Conservation (phyloP, 2,797 vertebrate species). For the Bradypodion ventrale region DNA sequence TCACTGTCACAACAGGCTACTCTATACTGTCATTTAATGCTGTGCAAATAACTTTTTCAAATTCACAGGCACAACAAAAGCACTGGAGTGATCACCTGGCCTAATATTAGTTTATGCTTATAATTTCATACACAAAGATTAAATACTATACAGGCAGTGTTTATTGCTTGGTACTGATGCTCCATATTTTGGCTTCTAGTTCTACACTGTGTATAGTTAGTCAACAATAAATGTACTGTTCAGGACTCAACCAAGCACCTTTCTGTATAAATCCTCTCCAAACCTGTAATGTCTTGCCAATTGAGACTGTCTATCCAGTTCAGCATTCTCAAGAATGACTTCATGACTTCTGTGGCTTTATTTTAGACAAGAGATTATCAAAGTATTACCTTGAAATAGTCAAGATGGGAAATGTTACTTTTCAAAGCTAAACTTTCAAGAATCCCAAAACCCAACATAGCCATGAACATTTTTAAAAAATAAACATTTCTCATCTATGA, state of each 20-base stretch:
- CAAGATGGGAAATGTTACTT: neutral
- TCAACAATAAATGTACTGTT: too few species aligned
- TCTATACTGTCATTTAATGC: neutral
- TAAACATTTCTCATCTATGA: too few species aligned
- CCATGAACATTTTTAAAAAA: too few species aligned
- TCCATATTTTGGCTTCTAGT: too few species aligned
- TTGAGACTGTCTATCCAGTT: neutral
- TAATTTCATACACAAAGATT: neutral
- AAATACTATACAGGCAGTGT: neutral
- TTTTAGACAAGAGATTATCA: neutral
- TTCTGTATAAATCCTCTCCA: neutral
- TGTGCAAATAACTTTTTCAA: neutral
- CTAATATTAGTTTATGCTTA: neutral
- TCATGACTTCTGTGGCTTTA: neutral
- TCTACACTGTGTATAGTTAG: too few species aligned
- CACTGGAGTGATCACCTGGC: neutral
- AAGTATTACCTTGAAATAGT: neutral
- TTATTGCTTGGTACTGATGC: too few species aligned
- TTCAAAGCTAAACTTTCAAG: too few species aligned
- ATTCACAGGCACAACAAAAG: neutral
- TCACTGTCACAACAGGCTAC: neutral
- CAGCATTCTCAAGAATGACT: neutral
- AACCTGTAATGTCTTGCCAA: neutral
- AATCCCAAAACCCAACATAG: too few species aligned
- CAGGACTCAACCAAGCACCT: neutral